Base-by-base conservation (phyloP, 2,888 invertebrate genomes). In the Melanostoma mellinum region DNA sequence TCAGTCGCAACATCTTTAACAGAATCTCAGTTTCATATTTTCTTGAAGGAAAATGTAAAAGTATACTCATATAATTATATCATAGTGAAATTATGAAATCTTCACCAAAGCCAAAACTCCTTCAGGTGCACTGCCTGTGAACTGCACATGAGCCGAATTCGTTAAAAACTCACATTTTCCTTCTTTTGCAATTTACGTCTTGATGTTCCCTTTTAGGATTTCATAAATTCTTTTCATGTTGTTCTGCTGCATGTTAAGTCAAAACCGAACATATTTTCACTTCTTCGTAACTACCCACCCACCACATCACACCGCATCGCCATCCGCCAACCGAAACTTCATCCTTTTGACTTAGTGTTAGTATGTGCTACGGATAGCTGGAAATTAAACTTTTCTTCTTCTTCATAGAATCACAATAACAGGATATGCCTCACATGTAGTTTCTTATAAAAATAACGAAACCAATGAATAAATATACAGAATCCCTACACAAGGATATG, bases 391-490 rank as follows among this genome's bases (percentile, higher is more conserved):
- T 78, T 74, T 65, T 36, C 77, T 30, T 36, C 77, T 30, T 61
- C 55, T 40, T 44, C 38, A n/a, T 50, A 56, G 81, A 81, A 81
- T 60, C 72, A n/a, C n/a, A n/a, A 55, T 58, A 63, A 75, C 71
- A 72, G 65, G 71, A 71, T 67, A 71, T 67, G 50, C 35, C 44
- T 80, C 36, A 48, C 73, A 61, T 69, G 72, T 56, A 42, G 60
- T 60, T 52, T 63, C 52, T 60, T 36, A 38, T 48, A 30, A 61
- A 56, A 71, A 65, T 44, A 58, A 4, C 67, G 42, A 67, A 82
- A 81, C 75, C 75, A 55, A 71, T 76, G 81, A 76, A 75, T 75
- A 75, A 81, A 75, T 53, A 82, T 69, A 69, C 61, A 71, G 50
- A 71, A 71, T 53, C 38, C 56, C 20, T 32, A 58, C 36, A 63